Evolutionary conservation across 2,797 vertebrate species (phyloP), one percentile per base, ranked within the genome.

Genomic region (Manis crassicaudata): DNA sequence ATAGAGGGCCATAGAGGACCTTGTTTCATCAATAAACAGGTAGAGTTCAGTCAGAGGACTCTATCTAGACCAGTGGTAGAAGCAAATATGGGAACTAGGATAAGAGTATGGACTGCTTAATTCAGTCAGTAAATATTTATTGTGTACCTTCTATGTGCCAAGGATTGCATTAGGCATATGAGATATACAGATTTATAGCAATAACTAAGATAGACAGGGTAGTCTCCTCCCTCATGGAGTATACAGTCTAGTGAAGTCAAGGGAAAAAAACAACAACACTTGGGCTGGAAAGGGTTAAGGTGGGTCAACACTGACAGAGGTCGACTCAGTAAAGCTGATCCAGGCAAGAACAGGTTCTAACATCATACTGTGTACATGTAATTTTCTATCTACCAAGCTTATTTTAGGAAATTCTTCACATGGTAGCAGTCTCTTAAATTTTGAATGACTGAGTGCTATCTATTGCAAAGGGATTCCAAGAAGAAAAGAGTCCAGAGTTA

Each of bases 301-400:
- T 65, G 25, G 21, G 37, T 92, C 14, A 81, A 84, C 6, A 89
- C 60, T 50, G 93, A 76, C 32, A 73, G n/a, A 27, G 9, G 27
- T 32, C 77, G 50, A 86, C n/a, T 88, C 23, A 92, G 27, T 88
- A 79, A 92, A 93, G 46, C 21, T 86, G 40, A 86, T 67, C 35
- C 32, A 88, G 86, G 67, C 8, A 76, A 95, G 52, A 93, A 52
- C 1, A 88, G 12, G 43, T 82, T 96, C 52, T 90, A 88, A 92
- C 37, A 92, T 37, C 72, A 63, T 56, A 65, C 35, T 87, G 9
- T 73, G n/a, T 90, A 73, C 67, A 40, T 50, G 43, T 68, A 65
- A 81, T 94, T 96, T 95, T 92, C 60, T 77, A 94, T 84, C 11
- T 52, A 50, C 27, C 16, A 80, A 87, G 35, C 82, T 90, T 81